phyloP scores from a whole-genome alignment of 2,113 vertebrate genomes.

The Pluvianellus socialis region DNA sequence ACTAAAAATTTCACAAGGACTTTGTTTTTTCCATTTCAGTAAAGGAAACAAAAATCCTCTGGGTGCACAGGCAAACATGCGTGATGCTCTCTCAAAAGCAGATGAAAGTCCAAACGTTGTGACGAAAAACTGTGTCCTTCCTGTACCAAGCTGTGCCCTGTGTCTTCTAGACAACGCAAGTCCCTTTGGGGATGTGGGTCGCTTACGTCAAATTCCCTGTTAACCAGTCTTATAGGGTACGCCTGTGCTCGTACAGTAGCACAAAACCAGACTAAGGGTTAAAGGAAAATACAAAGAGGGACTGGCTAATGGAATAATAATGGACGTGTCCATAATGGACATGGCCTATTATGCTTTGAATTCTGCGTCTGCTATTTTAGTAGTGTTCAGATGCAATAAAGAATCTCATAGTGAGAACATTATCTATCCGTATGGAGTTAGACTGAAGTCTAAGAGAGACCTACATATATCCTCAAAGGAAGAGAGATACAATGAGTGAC shows the following conservation, averaged over 20 bases:
- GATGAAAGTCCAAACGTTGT: background rate
- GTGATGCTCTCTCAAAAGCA: background rate
- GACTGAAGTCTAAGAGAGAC: background rate
- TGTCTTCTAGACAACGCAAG: background rate
- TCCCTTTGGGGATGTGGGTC: background rate
- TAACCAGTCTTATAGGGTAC: accelerated
- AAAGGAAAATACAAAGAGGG: background rate
- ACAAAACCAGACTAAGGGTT: background rate
- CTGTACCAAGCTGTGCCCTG: background rate
- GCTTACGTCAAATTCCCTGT: background rate
- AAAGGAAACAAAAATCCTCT: background rate
- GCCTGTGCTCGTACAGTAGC: background rate
- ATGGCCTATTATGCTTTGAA: background rate
- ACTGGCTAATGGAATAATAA: background rate
- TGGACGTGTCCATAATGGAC: no score
- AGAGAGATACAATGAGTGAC: constrained; percentile 20
- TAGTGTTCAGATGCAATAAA: background rate
- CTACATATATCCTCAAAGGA: background rate
- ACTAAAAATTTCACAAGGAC: background rate
- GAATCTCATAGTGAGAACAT: background rate
- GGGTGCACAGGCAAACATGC: background rate
- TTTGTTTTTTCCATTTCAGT: background rate
- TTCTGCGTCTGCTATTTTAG: background rate
- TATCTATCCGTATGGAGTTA: background rate
- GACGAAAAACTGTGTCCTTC: background rate